Percentiles rank a stretch among this genome's conserved stretches.
Conservation (phyloP, 2,888 invertebrate genomes). For the Ophioninae sp. region DNA sequence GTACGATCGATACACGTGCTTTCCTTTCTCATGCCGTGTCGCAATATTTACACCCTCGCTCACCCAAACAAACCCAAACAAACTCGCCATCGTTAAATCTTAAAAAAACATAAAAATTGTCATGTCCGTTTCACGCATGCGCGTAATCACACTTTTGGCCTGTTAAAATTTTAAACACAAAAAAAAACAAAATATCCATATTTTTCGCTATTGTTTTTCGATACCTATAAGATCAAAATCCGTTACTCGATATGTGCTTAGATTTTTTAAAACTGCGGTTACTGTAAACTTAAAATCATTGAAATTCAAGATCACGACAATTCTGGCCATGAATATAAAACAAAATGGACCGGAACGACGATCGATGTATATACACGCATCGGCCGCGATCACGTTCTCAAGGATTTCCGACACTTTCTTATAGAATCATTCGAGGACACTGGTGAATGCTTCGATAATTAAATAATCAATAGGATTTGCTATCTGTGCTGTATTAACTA, state of each 20-base stretch:
- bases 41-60: background rate
- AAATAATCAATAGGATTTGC: background rate
- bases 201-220: too few species aligned
- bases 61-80: background rate
- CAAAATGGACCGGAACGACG: too few species aligned
- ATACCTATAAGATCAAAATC: too few species aligned
- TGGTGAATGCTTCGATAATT: slow-evolving; percentile 12
- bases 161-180: too few species aligned
- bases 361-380: background rate
- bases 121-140: background rate
- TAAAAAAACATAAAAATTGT: background rate
- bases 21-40: background rate
- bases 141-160: background rate
- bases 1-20: slow-evolving; percentile 1
- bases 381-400: slow-evolving; percentile 5
- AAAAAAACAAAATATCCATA: too few species aligned
- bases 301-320: too few species aligned
- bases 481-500: background rate
- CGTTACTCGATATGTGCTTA: too few species aligned
- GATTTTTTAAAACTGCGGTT: too few species aligned
- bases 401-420: slow-evolving; percentile 3
- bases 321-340: too few species aligned
- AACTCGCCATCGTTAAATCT: background rate
- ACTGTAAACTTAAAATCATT: too few species aligned
- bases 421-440: slow-evolving; percentile 21